These are phyloP conservation scores for Oryzias dopingdopingensis DNA, from an alignment of 2,797 vertebrate genomes.

Conservation along the genomic window DNA sequence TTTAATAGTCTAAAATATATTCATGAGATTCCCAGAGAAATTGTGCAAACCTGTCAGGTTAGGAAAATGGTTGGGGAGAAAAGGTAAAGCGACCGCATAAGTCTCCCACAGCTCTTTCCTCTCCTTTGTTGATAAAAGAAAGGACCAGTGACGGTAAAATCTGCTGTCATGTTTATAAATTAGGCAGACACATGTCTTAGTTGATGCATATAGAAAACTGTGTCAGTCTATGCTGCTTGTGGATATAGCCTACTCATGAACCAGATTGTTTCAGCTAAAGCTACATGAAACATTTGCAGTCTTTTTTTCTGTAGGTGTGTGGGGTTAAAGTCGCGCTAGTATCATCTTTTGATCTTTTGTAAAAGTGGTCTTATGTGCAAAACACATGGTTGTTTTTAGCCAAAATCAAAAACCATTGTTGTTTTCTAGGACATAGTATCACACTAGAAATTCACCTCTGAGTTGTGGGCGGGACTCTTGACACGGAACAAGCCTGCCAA, in stretches of 20 bases:
- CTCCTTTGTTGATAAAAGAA: background rate
- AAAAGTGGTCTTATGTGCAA: no score
- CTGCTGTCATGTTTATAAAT: constrained; percentile 7
- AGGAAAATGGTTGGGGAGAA: constrained; percentile 22
- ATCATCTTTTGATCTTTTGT: no score
- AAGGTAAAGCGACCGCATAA: constrained; percentile 32
- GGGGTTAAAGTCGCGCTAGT: no score
- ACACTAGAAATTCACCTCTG: no score
- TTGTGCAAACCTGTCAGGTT: constrained; percentile 46
- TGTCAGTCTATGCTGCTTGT: background rate
- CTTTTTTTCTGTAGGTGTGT: no score
- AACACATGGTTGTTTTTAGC: no score
- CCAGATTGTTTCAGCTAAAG: no score
- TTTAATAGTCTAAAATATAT: constrained; percentile 70
- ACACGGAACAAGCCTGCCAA: no score
- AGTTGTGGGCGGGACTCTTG: no score
- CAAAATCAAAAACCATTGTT: no score
- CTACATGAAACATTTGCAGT: no score
- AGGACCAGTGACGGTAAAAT: background rate
- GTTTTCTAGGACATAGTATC: no score
- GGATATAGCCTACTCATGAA: background rate
- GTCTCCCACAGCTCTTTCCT: constrained; percentile 18
- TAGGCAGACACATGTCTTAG: background rate
- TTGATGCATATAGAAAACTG: background rate
- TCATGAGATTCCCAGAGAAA: constrained; percentile 69